Percentiles rank a stretch among this genome's conserved stretches.
phyloP scores from a whole-genome alignment of 1,140 invertebrate species.

The Dendroctonus ponderosae region DNA sequence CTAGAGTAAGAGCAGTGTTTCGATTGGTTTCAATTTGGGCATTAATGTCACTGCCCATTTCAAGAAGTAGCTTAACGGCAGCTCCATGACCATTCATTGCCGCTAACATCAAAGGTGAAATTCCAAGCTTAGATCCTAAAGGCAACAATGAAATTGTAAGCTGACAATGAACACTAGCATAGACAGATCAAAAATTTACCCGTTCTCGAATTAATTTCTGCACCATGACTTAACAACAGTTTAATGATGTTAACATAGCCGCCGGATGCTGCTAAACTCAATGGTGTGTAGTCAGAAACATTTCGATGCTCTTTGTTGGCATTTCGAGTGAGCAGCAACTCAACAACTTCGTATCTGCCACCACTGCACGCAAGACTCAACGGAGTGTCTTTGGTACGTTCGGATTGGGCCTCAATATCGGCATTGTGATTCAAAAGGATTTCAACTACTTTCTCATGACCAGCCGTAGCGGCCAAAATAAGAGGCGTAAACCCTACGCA shows the following conservation, averaged over 20 bases:
- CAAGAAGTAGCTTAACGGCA: slow-evolving; percentile 85
- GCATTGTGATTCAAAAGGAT: slow-evolving; percentile 89
- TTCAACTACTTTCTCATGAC: slow-evolving; percentile 94
- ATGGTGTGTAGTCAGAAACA: slow-evolving; percentile 97
- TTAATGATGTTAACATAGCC: slow-evolving; percentile 99
- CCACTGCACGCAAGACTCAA: slow-evolving; percentile 96
- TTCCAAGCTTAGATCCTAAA: slow-evolving; percentile 82
- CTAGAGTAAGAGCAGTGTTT: slow-evolving; percentile 97
- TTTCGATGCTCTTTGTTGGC: slow-evolving; percentile 99
- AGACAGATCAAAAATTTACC: slow-evolving; percentile 52
- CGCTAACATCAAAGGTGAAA: slow-evolving; percentile 98
- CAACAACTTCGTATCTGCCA: slow-evolving; percentile 88
- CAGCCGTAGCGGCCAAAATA: slow-evolving; percentile 94
- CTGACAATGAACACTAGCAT: background rate
- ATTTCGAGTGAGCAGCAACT: slow-evolving; percentile 80
- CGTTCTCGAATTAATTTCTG: slow-evolving; percentile 98
- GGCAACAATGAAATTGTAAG: background rate
- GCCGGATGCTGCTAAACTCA: slow-evolving; percentile 95
- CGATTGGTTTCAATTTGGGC: slow-evolving; percentile 99
- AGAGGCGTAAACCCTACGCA: slow-evolving; percentile 83
- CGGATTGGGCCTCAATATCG: slow-evolving; percentile 97
- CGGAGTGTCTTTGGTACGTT: slow-evolving; percentile 98
- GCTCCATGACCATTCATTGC: slow-evolving; percentile 99
- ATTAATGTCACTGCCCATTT: slow-evolving; percentile 99
- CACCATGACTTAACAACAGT: slow-evolving; percentile 83